Conservation (phyloP, 2,888 invertebrate species). For the Drosophila neonasuta region DNA sequence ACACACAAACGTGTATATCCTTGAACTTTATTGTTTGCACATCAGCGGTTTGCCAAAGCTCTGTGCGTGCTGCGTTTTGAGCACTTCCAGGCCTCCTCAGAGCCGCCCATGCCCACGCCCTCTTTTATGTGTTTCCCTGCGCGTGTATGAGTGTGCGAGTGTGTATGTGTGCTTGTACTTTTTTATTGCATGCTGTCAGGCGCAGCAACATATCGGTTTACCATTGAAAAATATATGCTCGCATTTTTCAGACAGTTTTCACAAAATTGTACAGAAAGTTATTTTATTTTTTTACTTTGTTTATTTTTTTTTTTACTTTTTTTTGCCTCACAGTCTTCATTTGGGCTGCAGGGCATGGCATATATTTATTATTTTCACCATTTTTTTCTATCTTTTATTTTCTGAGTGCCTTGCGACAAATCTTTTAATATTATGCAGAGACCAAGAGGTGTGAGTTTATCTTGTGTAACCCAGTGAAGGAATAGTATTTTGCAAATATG, state of each 20-base stretch:
- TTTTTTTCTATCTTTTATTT: slow-evolving; percentile 1
- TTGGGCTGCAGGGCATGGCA: slow-evolving; percentile 16
- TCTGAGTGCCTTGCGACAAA: too few relatives aligned
- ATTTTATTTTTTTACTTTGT: slow-evolving; percentile 31
- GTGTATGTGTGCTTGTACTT: slow-evolving; percentile 19
- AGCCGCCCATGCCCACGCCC: slow-evolving; percentile 26
- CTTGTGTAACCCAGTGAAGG: too few relatives aligned
- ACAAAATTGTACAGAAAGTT: slow-evolving; percentile 57
- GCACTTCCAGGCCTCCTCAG: slow-evolving; percentile 49
- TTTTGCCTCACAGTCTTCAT: slow-evolving; percentile 14
- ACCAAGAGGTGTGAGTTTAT: too few relatives aligned
- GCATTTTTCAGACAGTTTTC: slow-evolving; percentile 72
- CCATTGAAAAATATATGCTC: slow-evolving; percentile 68
- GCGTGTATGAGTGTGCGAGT: neutral
- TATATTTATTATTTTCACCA: neutral
- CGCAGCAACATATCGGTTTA: slow-evolving; percentile 72
- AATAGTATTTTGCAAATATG: too few relatives aligned
- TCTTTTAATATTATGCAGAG: too few relatives aligned
- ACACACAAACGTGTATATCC: slow-evolving; percentile 52
- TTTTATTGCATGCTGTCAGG: slow-evolving; percentile 72
- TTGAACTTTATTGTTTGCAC: slow-evolving; percentile 79
- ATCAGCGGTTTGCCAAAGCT: slow-evolving; percentile 70
- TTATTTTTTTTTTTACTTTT: neutral
- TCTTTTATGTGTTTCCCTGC: slow-evolving; percentile 38
- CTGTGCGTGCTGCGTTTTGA: slow-evolving; percentile 63